phyloP scores from a whole-genome alignment of 2,888 invertebrate species.

The Rhogogaster chlorosoma region DNA sequence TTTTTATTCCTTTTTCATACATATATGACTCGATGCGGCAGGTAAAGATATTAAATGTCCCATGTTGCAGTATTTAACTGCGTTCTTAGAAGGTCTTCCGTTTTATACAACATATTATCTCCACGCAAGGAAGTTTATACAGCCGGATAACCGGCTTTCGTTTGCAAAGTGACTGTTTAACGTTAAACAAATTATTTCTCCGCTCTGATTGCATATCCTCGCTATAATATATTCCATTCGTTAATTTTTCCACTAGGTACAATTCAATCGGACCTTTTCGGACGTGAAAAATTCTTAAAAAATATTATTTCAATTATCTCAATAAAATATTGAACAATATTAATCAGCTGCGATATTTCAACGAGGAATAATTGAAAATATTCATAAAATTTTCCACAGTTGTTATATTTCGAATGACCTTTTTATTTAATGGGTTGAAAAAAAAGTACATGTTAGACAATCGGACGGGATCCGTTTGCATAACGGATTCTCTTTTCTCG shows the following conservation, averaged over 20 bases:
- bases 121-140: neutral
- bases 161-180: neutral
- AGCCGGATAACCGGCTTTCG: neutral
- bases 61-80: neutral
- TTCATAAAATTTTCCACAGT: neutral
- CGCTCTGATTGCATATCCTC: neutral
- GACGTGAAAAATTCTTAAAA: too few relatives aligned
- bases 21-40: neutral
- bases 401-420: neutral
- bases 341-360: neutral
- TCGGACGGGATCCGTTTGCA: constrained; percentile 27
- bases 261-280: too few relatives aligned
- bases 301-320: neutral
- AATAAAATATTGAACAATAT: neutral
- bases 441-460: neutral
- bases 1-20: neutral
- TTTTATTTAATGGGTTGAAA: neutral
- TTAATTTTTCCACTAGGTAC: neutral
- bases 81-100: neutral
- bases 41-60: neutral
- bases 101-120: neutral
- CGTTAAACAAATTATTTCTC: neutral
- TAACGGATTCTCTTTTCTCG: neutral
- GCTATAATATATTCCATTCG: neutral
- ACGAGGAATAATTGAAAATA: neutral